Conservation (phyloP, 2,113 vertebrate species). For the Pontoporia blainvillei region DNA sequence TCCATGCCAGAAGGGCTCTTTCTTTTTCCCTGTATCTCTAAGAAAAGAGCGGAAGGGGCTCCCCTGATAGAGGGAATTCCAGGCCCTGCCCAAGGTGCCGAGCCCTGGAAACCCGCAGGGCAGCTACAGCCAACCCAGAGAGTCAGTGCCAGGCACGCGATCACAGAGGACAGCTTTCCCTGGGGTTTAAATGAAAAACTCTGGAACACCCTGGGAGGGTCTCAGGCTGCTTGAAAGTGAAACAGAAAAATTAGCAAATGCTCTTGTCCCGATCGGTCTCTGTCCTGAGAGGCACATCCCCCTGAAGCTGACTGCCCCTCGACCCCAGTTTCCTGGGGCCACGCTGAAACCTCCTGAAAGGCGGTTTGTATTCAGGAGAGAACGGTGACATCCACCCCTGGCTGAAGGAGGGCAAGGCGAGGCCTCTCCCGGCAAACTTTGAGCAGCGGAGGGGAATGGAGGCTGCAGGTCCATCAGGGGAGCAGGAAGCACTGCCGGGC, state of each 20-base stretch:
- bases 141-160: neutral
- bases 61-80: neutral
- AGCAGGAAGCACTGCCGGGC: neutral
- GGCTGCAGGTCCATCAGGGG: too few relatives aligned
- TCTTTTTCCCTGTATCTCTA: neutral
- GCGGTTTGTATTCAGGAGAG: neutral
- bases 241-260: neutral
- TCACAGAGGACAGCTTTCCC: neutral
- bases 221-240: neutral
- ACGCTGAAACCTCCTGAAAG: accelerated
- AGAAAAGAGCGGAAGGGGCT: neutral
- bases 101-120: neutral
- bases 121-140: too few relatives aligned
- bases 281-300: neutral
- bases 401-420: neutral
- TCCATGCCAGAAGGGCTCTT: neutral
- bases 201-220: neutral
- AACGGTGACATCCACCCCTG: neutral
- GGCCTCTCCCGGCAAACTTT: neutral
- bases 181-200: neutral
- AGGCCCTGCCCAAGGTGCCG: neutral
- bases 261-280: accelerated
- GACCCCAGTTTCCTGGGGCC: neutral
- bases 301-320: neutral
- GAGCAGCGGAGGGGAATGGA: neutral